Percentiles rank a stretch among this genome's conserved stretches.
These are phyloP conservation scores for Dendrocopos noguchii DNA, from an alignment of 2,113 vertebrate genomes.

Conservation along the genomic window DNA sequence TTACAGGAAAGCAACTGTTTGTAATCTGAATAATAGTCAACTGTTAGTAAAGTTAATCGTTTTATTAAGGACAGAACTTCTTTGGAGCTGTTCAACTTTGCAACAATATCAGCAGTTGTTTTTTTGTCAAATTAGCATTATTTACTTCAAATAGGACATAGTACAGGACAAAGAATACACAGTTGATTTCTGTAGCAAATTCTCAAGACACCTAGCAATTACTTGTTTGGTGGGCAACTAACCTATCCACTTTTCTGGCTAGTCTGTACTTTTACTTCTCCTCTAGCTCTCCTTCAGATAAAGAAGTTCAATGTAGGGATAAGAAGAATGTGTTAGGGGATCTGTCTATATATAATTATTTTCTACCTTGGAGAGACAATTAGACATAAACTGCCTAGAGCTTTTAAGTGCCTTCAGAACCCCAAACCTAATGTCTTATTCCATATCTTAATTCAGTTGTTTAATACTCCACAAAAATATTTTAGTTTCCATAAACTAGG, in stretches of 20 bases:
- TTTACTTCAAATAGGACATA: background rate
- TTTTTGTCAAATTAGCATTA: slow-evolving; percentile 1
- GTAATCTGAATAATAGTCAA: background rate
- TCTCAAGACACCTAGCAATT: background rate
- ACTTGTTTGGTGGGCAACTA: background rate
- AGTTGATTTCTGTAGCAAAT: slow-evolving; percentile 3
- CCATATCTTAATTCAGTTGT: background rate
- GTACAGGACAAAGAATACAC: background rate
- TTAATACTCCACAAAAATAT: background rate
- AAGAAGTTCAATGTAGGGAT: background rate
- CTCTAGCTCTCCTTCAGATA: slow-evolving; percentile 38
- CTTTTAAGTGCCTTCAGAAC: slow-evolving; percentile 1
- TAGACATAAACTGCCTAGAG: slow-evolving; percentile 46
- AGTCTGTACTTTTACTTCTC: background rate
- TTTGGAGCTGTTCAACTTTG: background rate
- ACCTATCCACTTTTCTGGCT: background rate
- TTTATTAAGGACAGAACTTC: background rate
- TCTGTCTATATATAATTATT: background rate
- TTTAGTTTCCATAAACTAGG: background rate
- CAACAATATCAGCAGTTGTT: background rate
- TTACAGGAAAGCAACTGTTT: background rate
- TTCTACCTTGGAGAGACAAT: slow-evolving; percentile 56
- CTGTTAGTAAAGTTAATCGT: background rate
- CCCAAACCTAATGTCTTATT: background rate
- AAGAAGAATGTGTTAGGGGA: background rate